Base-by-base conservation (phyloP, 2,888 invertebrate genomes). In the Drosophila vallismaia region DNA sequence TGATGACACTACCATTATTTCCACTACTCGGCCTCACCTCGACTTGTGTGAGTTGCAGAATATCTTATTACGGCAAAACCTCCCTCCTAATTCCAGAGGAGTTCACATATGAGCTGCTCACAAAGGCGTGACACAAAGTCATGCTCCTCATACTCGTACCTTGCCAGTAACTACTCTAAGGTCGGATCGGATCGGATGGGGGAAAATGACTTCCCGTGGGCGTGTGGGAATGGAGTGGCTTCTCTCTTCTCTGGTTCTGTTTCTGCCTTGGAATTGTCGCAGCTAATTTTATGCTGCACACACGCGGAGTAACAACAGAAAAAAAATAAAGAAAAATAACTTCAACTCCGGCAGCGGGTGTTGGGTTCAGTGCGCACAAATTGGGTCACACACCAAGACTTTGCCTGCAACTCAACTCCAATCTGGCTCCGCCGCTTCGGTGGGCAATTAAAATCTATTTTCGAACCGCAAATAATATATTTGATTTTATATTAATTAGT, bases 321-420 rank as follows among this genome's bases (percentile, higher is more conserved):
- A 14, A 36, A 42, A 19, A 12, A 42, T 38, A 48, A n/a, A 38
- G 38, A 42, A 44, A 44, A 42, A 24, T 44, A 44, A 19, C 19
- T 24, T 19, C 44, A 44, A 24, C 44, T 24, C 5, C n/a, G 53
- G 45, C 69, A 60, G 38, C 63, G 69, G 52, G 38, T 31, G 53
- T 70, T 71, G 86, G 84, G 82, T 82, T 82, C 82, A 76, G 66
- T 82, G 82, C 69, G 77, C 82, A 82, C 84, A 62, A 82, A 76
- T 80, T 82, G 80, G 82, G 82, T 86, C 82, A 69, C 68, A 79
- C 73, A 73, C 78, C 59, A 51, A 68, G 66, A 49, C 36, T 5
- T n/a, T n/a, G 36, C n/a, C 62, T 48, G 70, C 70, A 70, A 62
- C 60, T 44, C 5, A 1, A 28, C 40, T 29, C 42, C 12, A 36